A percentile compares a stretch with the other conserved stretches of the same genome.
Evolutionary conservation across 2,797 vertebrate species (phyloP).

Genomic region (Molossus molossus): DNA sequence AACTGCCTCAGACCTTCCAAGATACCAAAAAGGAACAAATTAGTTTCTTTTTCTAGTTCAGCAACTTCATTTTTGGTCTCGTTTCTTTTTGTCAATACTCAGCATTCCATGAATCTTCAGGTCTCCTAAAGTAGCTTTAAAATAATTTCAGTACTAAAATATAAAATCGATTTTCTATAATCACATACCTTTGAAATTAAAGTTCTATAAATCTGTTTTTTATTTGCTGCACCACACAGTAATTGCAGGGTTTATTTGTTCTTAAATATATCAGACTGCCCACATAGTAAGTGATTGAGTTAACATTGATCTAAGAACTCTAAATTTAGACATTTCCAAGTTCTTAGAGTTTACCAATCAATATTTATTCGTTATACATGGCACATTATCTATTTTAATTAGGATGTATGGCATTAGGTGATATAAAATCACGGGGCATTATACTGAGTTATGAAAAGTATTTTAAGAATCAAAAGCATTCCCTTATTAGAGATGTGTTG

Average conservation of each 20-base stretch:
- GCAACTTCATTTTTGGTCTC: neutral
- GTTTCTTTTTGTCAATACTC: neutral
- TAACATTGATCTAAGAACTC: neutral
- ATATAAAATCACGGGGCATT: neutral
- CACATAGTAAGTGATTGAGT: neutral
- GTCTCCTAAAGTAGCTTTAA: constrained; percentile 18
- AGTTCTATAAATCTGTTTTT: neutral
- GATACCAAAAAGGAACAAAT: neutral
- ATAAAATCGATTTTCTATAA: neutral
- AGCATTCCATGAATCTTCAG: neutral
- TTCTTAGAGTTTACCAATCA: neutral
- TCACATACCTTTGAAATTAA: neutral
- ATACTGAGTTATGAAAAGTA: neutral
- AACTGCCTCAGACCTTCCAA: constrained; percentile 4
- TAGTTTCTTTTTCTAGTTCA: neutral
- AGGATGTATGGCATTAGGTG: neutral
- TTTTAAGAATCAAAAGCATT: neutral
- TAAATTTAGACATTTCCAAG: neutral
- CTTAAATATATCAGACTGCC: neutral
- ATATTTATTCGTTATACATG: neutral
- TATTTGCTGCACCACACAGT: neutral
- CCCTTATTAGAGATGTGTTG: neutral
- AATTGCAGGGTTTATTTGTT: neutral
- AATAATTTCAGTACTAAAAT: neutral
- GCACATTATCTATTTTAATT: constrained; percentile 5